phyloP scores from a whole-genome alignment of 2,113 vertebrate species.

The Sylvicapra grimmia region DNA sequence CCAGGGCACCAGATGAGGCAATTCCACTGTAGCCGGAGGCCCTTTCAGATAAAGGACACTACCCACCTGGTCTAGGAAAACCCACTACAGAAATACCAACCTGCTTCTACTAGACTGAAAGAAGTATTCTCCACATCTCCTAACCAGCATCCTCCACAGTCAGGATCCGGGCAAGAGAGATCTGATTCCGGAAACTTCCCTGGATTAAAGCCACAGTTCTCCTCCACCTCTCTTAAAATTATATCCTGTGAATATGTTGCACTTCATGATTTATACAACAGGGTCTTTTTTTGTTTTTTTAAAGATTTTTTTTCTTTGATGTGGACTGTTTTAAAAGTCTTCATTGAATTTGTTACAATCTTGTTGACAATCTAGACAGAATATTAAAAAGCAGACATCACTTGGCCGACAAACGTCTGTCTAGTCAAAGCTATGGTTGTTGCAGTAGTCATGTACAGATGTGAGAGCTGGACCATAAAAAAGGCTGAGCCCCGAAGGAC shows the following conservation, averaged over 20 bases:
- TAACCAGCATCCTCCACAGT: background rate
- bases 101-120: background rate
- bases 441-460: background rate
- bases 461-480: background rate
- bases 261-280: background rate
- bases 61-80: background rate
- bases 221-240: background rate
- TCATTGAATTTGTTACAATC: background rate
- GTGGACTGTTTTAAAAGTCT: background rate
- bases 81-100: background rate
- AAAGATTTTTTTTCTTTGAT: background rate
- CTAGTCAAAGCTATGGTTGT: background rate
- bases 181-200: background rate
- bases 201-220: background rate
- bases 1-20: background rate
- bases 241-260: rapidly evolving
- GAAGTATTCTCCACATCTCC: background rate
- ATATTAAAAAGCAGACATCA: background rate
- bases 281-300: background rate
- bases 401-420: background rate
- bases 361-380: background rate
- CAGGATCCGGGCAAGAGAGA: background rate
- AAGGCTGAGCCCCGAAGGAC: background rate
- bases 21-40: slow-evolving; percentile 2
- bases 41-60: slow-evolving; percentile 9